phyloP scores from a whole-genome alignment of 2,113 vertebrate species.

The Mormyrus lacerda region DNA sequence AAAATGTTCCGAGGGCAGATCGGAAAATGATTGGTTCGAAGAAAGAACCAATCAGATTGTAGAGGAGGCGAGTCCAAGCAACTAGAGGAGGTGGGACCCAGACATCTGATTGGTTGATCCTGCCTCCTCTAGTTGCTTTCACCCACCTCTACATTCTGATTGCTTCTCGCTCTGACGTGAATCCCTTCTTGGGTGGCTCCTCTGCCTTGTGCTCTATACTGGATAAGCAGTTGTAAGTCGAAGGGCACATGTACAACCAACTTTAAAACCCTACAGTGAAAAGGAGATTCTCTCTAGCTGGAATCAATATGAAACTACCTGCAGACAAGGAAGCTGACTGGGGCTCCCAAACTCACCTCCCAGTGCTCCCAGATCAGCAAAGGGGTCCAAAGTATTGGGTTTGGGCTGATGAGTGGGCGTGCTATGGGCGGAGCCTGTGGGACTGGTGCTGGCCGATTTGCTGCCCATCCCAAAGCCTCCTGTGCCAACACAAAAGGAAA shows the following conservation, averaged over 20 bases:
- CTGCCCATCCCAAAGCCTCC: constrained; percentile 77
- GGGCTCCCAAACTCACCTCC: constrained; percentile 70
- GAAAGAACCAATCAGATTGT: too few relatives aligned
- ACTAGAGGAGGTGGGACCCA: too few relatives aligned
- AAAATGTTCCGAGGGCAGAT: too few relatives aligned
- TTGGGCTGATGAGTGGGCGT: constrained; percentile 89
- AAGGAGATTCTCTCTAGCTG: background rate
- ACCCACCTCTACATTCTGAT: too few relatives aligned
- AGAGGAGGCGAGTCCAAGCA: too few relatives aligned
- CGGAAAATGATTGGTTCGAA: too few relatives aligned
- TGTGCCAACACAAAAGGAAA: constrained; percentile 17
- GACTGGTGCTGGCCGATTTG: constrained; percentile 86
- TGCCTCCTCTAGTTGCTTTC: too few relatives aligned
- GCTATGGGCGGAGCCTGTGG: constrained; percentile 83
- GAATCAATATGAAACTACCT: background rate
- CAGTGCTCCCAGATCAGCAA: constrained; percentile 85
- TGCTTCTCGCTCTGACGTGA: too few relatives aligned
- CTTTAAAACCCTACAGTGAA: background rate
- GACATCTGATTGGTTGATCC: too few relatives aligned
- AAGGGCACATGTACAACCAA: background rate
- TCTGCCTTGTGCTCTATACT: background rate
- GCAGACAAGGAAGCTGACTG: constrained; percentile 12
- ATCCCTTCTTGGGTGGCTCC: background rate
- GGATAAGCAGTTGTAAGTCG: background rate
- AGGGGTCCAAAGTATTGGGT: constrained; percentile 89